Evolutionary conservation across 2,888 invertebrate species (phyloP).

Genomic region (Oxycera nigricornis): DNA sequence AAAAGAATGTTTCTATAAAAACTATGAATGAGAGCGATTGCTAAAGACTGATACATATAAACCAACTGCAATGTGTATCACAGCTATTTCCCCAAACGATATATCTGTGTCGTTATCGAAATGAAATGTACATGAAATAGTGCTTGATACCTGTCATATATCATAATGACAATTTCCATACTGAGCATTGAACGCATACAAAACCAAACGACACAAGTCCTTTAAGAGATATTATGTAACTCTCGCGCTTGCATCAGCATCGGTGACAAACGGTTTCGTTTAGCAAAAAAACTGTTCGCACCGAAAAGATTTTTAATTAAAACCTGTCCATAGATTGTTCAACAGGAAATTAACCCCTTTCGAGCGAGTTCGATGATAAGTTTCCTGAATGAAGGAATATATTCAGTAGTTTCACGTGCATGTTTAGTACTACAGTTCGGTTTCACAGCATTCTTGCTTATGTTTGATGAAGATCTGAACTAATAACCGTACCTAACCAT

Average conservation of each 20-base stretch:
- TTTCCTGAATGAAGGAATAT: conserved; percentile 13
- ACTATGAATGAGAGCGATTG: too few relatives aligned
- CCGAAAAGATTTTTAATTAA: conserved; percentile 43
- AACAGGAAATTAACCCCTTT: conserved; percentile 43
- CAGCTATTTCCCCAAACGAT: not conserved
- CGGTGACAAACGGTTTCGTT: not conserved
- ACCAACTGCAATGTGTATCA: too few relatives aligned
- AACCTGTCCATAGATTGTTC: conserved; percentile 26
- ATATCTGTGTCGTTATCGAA: not conserved
- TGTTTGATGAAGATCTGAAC: not conserved
- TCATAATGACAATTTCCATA: conserved; percentile 35
- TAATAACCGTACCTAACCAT: conserved; percentile 2
- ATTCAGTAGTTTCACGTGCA: not conserved
- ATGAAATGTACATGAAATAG: not conserved
- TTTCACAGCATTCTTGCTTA: not conserved
- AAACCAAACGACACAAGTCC: conserved; percentile 18
- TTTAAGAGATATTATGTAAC: conserved; percentile 18
- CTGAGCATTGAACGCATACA: conserved; percentile 8
- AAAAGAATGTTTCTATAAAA: too few relatives aligned
- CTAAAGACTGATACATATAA: not conserved
- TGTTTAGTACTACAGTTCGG: not conserved
- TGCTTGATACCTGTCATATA: conserved; percentile 11
- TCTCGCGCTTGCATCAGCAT: conserved; percentile 5
- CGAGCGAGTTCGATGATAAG: conserved; percentile 33
- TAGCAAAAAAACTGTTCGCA: conserved; percentile 16